Evolutionary conservation across 2,888 invertebrate species (phyloP), one percentile per base, ranked within the genome.

Genomic region (Anoplius nigerrimus): DNA sequence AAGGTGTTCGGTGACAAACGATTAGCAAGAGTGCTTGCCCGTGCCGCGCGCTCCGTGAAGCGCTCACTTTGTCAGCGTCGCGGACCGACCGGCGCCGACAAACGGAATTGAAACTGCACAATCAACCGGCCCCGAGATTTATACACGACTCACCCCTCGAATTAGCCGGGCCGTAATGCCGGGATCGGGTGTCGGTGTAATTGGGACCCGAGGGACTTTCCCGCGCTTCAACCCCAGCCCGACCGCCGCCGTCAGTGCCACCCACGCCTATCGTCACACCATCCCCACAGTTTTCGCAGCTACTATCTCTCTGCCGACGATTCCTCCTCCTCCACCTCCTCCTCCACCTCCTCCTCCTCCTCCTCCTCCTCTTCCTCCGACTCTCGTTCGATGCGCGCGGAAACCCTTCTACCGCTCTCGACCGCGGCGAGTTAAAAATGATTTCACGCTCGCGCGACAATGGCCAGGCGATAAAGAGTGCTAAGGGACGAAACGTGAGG

Each of bases 111-210:
- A 77, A 84, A 81, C 79, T 77, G 79, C 74, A 78, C 82, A 80
- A 84, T 85, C 83, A 84, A 83, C 75, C 72, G 75, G 69, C 76
- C n/a, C n/a, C 79, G 83, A 86, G 88, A 88, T 88, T 88, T 88
- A 88, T 87, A 84, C 82, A 79, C 83, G 78, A 78, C 79, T 84
- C 83, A 82, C 84, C 84, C 87, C 85, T 85, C 83, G 88, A 88
- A 88, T 88, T 87, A 88, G 87, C 85, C 82, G 79, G 75, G 74
- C 82, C 79, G 84, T 88, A 87, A 88, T 87, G 84, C 87, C 70
- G 72, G 86, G 86, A 87, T 89, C 88, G 87, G 82, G 86, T 89
- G 88, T 88, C 88, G 84, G 81, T 85, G 87, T 89, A 89, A 89
- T 89, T 89, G 88, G 88, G 88, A 87, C 88, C 85, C 88, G 76